Base-by-base conservation (phyloP, 1,140 invertebrate genomes). In the Thaumetopoea pityocampa region DNA sequence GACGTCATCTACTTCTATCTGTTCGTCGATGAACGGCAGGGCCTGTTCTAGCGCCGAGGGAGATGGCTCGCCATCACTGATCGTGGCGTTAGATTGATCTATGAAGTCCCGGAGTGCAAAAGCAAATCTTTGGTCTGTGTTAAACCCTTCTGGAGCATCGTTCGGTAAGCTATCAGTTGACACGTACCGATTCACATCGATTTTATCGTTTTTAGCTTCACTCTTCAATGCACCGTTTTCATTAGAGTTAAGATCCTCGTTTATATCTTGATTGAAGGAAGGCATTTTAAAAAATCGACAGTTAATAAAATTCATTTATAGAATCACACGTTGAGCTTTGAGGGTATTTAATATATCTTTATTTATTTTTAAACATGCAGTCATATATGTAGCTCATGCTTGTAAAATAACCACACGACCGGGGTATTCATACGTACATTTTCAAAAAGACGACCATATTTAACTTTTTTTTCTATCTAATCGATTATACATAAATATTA, bases 21-120 rank as follows among this genome's bases (percentile, higher is more conserved):
- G 60, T 17, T 82, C 80, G 40, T 84, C 80, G 41, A 84, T 84
- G 36, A 66, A 84, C 12, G 73, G 73, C 27, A 84, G 49, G 17
- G 58, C 54, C 23, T 69, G 60, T 14, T 60, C 64, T 4, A 59
- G 30, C 7, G 45, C 50, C 22, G 71, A 68, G n/a, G 65, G 67
- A 32, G 69, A 67, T 4, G 68, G 70, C n/a, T 62, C 61, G n/a
- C 57, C 59, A 8, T 67, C 66, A 10, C 52, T 47, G n/a, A 67
- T 38, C 12, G 67, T 46, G 16, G 53, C 59, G 35, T 51, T 64
- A 5, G 74, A 36, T 12, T 72, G 44, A 10, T 51, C 59, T 27
- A 81, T 54, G 51, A 84, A 84, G 57, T 84, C 80, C 37, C 80
- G 52, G 12, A 84, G 45, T 2, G 65, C 73, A 41, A 71, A 84